A percentile compares a stretch with the other conserved stretches of the same genome.
These are phyloP conservation scores for Arbacia lixula DNA, from an alignment of 53 echinoderm and acorn worm species.

Conservation along the genomic window DNA sequence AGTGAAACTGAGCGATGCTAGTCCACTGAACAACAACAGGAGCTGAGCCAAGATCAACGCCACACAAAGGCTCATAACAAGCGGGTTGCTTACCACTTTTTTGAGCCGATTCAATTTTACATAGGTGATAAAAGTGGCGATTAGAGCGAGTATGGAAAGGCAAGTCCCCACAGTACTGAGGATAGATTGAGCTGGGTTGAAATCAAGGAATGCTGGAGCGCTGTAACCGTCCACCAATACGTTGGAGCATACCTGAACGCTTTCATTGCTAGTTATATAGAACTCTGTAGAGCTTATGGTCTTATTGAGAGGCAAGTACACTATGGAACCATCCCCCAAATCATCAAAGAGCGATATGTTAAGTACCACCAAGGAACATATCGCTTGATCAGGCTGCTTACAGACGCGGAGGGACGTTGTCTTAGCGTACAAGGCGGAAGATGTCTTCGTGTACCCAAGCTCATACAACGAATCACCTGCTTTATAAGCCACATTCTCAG, in stretches of 20 bases:
- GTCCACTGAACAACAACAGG: background rate
- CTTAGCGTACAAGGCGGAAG: no score
- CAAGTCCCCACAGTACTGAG: background rate
- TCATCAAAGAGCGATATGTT: conserved; percentile 4
- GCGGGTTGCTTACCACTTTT: background rate
- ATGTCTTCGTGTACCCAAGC: no score
- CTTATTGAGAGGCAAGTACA: background rate
- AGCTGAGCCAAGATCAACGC: background rate
- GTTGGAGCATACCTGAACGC: conserved; percentile 7
- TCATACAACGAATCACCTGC: no score
- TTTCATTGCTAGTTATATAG: conserved; percentile 7
- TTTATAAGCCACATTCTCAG: no score
- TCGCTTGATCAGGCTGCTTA: no score
- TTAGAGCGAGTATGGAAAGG: conserved; percentile 5
- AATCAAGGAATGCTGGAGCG: background rate
- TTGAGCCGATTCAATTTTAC: conserved; percentile 14
- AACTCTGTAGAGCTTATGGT: background rate
- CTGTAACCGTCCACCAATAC: background rate
- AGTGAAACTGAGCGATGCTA: background rate
- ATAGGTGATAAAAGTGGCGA: conserved; percentile 1
- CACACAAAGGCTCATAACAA: conserved; percentile 4
- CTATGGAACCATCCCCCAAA: background rate
- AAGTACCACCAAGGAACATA: background rate
- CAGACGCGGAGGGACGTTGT: no score
- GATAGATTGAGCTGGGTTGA: background rate